Conservation (phyloP, 92 coral and sea anemone genomes). For the Zoanthus solanderi region DNA sequence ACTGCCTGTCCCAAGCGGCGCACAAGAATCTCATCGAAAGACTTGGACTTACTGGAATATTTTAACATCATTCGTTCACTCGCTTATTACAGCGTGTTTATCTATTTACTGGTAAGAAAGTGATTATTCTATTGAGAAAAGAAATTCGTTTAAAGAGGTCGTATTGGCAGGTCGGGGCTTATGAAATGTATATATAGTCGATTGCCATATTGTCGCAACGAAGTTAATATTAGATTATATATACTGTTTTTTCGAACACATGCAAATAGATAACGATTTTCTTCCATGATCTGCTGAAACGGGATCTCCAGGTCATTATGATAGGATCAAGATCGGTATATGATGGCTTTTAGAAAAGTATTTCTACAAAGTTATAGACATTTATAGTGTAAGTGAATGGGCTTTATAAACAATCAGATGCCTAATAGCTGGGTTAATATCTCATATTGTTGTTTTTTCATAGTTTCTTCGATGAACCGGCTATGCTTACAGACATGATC, state of each 20-base stretch:
- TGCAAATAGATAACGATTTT: background rate
- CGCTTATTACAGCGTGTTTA: constrained; percentile 40
- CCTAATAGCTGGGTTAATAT: background rate
- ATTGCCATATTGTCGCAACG: background rate
- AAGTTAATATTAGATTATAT: background rate
- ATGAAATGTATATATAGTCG: background rate
- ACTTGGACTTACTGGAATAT: constrained; percentile 45
- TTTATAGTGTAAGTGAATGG: no score
- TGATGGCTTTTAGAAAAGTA: background rate
- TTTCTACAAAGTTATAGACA: background rate
- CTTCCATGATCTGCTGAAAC: background rate
- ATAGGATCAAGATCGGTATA: background rate
- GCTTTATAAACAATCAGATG: no score
- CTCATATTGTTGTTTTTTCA: background rate
- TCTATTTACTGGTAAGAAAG: constrained; percentile 41
- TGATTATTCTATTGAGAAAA: background rate
- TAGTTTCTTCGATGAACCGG: constrained; percentile 84
- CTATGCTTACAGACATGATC: constrained; percentile 84
- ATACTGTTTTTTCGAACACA: background rate
- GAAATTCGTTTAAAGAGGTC: background rate
- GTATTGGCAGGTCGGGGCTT: background rate
- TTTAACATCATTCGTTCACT: constrained; percentile 20
- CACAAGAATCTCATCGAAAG: constrained; percentile 28
- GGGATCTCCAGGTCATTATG: background rate
- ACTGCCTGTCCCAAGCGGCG: constrained; percentile 18